Conservation (phyloP, 92 coral and sea anemone genomes). For the Porites lobata region DNA sequence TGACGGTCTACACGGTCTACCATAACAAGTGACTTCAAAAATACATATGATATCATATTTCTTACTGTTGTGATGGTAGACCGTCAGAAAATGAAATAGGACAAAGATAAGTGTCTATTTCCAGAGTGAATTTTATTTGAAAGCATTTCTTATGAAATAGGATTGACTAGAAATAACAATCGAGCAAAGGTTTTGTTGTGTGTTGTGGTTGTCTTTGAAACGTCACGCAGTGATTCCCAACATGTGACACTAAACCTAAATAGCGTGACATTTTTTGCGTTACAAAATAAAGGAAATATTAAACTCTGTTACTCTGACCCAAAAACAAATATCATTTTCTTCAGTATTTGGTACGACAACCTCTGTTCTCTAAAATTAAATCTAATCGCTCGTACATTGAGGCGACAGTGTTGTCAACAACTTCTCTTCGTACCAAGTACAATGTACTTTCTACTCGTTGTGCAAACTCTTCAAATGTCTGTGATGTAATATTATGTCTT, state of each 20-base stretch:
- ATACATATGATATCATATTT: conserved; percentile 4
- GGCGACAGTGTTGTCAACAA: neutral
- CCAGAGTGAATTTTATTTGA: neutral
- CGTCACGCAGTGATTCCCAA: neutral
- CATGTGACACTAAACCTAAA: neutral
- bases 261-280: neutral
- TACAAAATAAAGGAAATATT: neutral
- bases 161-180: neutral
- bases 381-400: neutral
- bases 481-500: neutral
- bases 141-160: neutral
- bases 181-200: neutral
- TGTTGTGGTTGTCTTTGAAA: neutral
- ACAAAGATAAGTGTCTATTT: neutral
- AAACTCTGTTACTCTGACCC: neutral
- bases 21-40: neutral
- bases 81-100: neutral
- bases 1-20: conserved; percentile 14
- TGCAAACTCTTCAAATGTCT: neutral
- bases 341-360: neutral
- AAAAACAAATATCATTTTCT: neutral
- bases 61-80: conserved; percentile 3
- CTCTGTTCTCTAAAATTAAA: neutral
- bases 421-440: neutral
- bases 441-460: neutral